Percentiles rank a stretch among this genome's conserved stretches.
Conservation (phyloP, 2,113 vertebrate species). For the Tamias sibiricus region DNA sequence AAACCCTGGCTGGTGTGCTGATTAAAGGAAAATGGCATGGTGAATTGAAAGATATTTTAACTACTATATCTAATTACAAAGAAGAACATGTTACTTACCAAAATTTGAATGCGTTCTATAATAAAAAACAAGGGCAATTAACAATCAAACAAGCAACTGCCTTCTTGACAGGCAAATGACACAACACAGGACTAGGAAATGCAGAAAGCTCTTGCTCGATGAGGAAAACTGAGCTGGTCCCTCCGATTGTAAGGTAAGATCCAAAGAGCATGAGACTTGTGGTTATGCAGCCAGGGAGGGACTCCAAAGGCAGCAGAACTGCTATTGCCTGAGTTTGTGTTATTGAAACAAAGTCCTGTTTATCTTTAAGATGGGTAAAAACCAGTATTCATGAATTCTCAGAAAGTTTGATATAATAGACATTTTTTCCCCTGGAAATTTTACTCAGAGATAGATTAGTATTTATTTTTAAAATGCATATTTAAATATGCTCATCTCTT, state of each 20-base stretch:
- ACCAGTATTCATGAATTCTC: constrained; percentile 1
- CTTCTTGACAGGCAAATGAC: constrained; percentile 83
- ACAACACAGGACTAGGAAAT: constrained; percentile 78
- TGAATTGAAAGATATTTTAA: constrained; percentile 83
- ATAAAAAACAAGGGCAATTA: constrained; percentile 83
- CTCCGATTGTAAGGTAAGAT: constrained; percentile 77
- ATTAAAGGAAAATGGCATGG: constrained; percentile 83
- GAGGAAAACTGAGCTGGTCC: constrained; percentile 78
- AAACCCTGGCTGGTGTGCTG: constrained; percentile 72
- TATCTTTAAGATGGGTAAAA: constrained; percentile 17
- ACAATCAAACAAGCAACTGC: constrained; percentile 83
- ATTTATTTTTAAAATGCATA: neutral
- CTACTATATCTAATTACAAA: constrained; percentile 85
- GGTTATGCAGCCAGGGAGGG: constrained; percentile 67
- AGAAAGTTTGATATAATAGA: constrained; percentile 20
- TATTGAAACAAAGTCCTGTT: constrained; percentile 3
- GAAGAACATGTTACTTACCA: constrained; percentile 81
- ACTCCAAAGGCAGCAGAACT: constrained; percentile 35
- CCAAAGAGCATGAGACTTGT: constrained; percentile 57
- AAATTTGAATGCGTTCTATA: constrained; percentile 78
- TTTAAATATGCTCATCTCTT: constrained; percentile 32
- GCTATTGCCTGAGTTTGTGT: neutral
- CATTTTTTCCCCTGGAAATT: neutral
- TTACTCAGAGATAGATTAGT: neutral
- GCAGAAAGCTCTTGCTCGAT: constrained; percentile 59